phyloP scores from a whole-genome alignment of 2,113 vertebrate genomes.

The Phalacrocorax carbo region DNA sequence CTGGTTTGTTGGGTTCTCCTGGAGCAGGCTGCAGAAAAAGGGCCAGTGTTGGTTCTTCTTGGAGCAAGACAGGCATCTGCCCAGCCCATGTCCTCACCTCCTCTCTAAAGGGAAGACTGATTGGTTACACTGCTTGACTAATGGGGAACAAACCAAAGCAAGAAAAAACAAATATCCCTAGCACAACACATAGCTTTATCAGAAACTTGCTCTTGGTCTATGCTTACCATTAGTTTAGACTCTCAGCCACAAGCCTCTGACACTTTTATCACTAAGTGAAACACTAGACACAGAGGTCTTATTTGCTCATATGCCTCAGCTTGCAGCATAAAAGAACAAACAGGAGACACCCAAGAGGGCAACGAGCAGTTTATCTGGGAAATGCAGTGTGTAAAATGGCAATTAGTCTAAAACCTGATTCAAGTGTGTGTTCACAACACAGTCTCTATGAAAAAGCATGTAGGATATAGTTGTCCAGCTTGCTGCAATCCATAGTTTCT shows the following conservation, averaged over 20 bases:
- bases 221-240: neutral
- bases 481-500: neutral
- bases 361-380: neutral
- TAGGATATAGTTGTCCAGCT: neutral
- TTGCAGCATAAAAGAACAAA: neutral
- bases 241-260: neutral
- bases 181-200: neutral
- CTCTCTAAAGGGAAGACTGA: neutral
- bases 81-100: neutral
- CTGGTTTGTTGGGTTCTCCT: neutral
- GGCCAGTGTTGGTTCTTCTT: neutral
- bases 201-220: neutral
- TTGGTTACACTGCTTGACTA: neutral
- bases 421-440: neutral
- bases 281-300: neutral
- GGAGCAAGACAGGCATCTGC: neutral
- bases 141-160: neutral
- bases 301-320: neutral
- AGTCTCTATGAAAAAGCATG: neutral
- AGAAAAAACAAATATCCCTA: neutral
- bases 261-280: neutral
- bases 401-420: neutral
- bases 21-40: neutral
- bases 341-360: neutral
- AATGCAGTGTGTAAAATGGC: neutral